Percentiles rank a stretch among this genome's conserved stretches.
phyloP scores from a whole-genome alignment of 1,140 invertebrate species.

The Heliconius congener region DNA sequence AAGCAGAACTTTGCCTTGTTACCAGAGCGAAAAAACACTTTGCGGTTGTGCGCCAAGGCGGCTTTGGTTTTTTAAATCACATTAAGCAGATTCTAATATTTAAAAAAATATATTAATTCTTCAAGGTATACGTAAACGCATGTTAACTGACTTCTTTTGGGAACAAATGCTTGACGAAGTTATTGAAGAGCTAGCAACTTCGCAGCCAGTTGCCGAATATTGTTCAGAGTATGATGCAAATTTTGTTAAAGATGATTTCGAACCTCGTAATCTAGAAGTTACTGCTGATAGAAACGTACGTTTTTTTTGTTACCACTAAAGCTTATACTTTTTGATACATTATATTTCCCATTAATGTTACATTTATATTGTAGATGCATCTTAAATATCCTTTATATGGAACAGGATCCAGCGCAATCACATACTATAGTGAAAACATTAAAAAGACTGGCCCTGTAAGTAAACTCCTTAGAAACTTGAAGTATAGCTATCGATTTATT shows the following conservation, averaged over 20 bases:
- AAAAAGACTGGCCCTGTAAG: slow-evolving; percentile 71
- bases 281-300: slow-evolving; percentile 72
- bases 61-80: no score
- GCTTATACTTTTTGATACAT: background rate
- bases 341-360: background rate
- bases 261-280: slow-evolving; percentile 63
- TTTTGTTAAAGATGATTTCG: slow-evolving; percentile 68
- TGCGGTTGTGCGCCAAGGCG: no score
- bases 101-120: background rate
- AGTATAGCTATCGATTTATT: background rate
- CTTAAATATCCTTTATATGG: slow-evolving; percentile 75
- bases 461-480: slow-evolving; percentile 21
- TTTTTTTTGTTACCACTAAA: background rate
- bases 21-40: no score
- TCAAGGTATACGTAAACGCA: slow-evolving; percentile 69
- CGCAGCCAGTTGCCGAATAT: slow-evolving; percentile 61
- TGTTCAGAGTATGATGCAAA: slow-evolving; percentile 72
- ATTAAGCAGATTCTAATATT: background rate
- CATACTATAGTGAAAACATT: slow-evolving; percentile 69
- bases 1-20: no score
- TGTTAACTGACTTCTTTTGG: slow-evolving; percentile 77
- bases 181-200: slow-evolving; percentile 65
- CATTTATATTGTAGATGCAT: slow-evolving; percentile 58
- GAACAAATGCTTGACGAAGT: slow-evolving; percentile 76
- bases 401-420: slow-evolving; percentile 74